phyloP scores from a whole-genome alignment of 2,113 vertebrate genomes.

The Eptatretus burgeri region DNA sequence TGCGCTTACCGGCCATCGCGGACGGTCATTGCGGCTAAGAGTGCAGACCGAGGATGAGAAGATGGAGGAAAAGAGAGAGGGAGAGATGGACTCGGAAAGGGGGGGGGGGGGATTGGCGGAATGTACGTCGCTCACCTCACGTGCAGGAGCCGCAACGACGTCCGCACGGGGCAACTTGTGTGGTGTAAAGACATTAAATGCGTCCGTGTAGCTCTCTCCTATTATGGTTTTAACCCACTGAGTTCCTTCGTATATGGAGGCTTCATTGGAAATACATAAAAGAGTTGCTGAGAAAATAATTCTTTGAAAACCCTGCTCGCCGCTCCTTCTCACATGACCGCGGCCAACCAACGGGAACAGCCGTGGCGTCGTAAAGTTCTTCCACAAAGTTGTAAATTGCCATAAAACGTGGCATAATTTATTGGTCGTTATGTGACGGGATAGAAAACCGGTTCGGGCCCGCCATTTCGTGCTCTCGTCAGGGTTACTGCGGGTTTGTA shows the following conservation, averaged over 20 bases:
- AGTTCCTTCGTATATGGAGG: conserved; percentile 38
- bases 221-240: conserved; percentile 13
- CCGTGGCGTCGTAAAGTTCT: conserved; percentile 79
- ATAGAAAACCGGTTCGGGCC: conserved; percentile 19
- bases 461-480: too few species aligned
- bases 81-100: too few species aligned
- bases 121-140: conserved; percentile 17
- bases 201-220: conserved; percentile 4
- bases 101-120: conserved; percentile 11
- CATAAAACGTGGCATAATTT: conserved; percentile 99
- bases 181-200: conserved; percentile 14
- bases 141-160: conserved; percentile 20
- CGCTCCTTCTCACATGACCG: conserved; percentile 64
- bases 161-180: conserved; percentile 15
- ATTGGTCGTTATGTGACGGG: conserved; percentile 59
- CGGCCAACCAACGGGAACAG: conserved; percentile 48
- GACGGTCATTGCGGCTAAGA: too few species aligned
- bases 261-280: conserved; percentile 65
- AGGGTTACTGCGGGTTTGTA: too few species aligned
- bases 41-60: too few species aligned
- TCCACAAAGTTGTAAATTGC: conserved; percentile 98
- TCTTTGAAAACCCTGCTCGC: conserved; percentile 93
- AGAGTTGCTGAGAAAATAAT: conserved; percentile 86
- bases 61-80: too few species aligned
- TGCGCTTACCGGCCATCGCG: too few species aligned